These are phyloP conservation scores for Bactericera cockerelli DNA, from an alignment of 1,140 invertebrate genomes.

Conservation along the genomic window DNA sequence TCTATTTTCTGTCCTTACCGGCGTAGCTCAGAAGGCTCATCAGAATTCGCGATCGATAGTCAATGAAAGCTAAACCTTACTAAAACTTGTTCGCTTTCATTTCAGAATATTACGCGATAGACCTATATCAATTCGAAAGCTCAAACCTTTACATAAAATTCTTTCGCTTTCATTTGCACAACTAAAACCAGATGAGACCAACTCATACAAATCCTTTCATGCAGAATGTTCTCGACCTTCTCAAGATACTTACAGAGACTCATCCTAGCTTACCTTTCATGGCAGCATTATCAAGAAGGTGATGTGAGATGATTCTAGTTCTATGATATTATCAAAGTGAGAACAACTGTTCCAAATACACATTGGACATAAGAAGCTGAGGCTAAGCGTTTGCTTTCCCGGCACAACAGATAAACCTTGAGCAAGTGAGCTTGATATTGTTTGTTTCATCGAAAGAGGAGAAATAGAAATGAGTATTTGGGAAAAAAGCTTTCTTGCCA, in stretches of 20 bases:
- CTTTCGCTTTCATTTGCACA: not conserved
- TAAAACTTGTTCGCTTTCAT: too few species aligned
- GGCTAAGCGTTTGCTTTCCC: constrained; percentile 34
- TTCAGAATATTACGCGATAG: too few species aligned
- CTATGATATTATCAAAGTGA: constrained; percentile 9
- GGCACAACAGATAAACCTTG: constrained; percentile 39
- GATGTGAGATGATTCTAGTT: constrained; percentile 27
- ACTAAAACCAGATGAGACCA: constrained; percentile 14
- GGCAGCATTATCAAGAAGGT: constrained; percentile 36
- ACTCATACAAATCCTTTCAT: constrained; percentile 12
- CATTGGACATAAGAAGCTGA: constrained; percentile 32
- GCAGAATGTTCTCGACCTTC: not conserved
- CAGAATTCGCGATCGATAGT: too few species aligned
- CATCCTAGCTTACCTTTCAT: constrained; percentile 33
- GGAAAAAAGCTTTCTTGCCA: too few species aligned
- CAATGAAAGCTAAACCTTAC: too few species aligned
- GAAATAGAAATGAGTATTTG: not conserved
- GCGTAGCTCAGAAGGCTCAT: too few species aligned
- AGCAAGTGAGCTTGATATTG: constrained; percentile 30
- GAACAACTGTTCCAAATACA: constrained; percentile 35
- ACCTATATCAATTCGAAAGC: too few species aligned
- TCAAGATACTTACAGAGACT: not conserved
- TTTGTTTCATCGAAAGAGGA: constrained; percentile 6
- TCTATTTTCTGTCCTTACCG: too few species aligned
- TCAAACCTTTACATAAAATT: too few species aligned